Conservation (phyloP, 2,888 invertebrate species). For the Lochmaea crataegi region DNA sequence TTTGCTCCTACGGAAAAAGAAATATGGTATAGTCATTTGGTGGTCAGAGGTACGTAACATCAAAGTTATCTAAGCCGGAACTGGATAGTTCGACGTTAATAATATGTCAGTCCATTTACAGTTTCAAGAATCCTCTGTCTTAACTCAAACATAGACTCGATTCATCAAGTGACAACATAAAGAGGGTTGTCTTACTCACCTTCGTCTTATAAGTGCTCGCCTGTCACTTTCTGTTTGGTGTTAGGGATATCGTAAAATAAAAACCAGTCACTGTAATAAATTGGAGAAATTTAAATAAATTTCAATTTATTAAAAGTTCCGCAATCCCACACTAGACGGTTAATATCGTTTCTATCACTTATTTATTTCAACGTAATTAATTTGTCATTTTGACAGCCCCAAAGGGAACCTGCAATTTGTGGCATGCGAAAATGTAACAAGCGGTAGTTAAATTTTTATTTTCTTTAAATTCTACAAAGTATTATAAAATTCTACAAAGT, state of each 20-base stretch:
- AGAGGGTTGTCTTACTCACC: not conserved
- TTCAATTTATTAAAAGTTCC: not conserved
- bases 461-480: too few species aligned
- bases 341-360: too few species aligned
- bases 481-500: too few species aligned
- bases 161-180: constrained; percentile 9
- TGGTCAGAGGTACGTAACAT: too few species aligned
- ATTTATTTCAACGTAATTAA: too few species aligned
- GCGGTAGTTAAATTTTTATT: too few species aligned
- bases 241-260: not conserved
- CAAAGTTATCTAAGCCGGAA: too few species aligned
- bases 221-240: not conserved
- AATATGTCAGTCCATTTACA: not conserved
- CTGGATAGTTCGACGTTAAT: not conserved
- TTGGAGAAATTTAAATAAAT: not conserved
- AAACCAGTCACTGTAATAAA: not conserved
- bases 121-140: constrained; percentile 3
- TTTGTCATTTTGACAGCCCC: too few species aligned
- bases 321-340: not conserved
- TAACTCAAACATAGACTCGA: not conserved
- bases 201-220: not conserved
- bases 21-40: too few species aligned
- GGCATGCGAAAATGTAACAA: too few species aligned
- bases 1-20: too few species aligned
- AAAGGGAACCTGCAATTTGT: too few species aligned